These are phyloP conservation scores for Nipponia nippon DNA, from an alignment of 2,113 vertebrate genomes.

Conservation along the genomic window DNA sequence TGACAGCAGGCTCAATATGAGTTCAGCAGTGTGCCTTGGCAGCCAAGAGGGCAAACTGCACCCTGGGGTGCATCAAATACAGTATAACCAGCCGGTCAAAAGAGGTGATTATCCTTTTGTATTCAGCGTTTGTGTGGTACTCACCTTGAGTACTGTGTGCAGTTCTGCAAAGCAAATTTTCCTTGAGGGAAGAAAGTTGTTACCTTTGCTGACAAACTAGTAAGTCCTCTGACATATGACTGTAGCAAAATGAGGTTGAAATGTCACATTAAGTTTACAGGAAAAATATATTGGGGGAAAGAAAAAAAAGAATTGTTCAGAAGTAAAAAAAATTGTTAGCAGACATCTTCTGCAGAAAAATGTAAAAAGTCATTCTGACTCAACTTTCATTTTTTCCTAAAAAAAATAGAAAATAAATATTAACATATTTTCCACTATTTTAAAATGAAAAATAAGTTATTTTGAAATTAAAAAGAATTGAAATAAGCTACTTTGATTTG, in stretches of 20 bases:
- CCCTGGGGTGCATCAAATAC: background rate
- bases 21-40: background rate
- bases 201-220: background rate
- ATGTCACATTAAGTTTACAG: background rate
- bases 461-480: background rate
- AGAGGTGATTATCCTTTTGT: background rate
- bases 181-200: background rate
- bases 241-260: background rate
- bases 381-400: background rate
- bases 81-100: background rate
- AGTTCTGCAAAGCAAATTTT: background rate
- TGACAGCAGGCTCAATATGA: background rate
- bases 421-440: fast-evolving
- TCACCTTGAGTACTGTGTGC: background rate
- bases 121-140: background rate
- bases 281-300: background rate
- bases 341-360: background rate
- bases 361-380: background rate
- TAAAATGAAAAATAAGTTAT: background rate
- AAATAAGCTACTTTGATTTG: background rate
- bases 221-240: background rate
- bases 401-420: background rate
- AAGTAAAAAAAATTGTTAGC: background rate
- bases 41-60: background rate
- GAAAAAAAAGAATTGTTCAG: background rate